phyloP scores from a whole-genome alignment of 1,140 invertebrate species.

The Polyergus mexicanus region DNA sequence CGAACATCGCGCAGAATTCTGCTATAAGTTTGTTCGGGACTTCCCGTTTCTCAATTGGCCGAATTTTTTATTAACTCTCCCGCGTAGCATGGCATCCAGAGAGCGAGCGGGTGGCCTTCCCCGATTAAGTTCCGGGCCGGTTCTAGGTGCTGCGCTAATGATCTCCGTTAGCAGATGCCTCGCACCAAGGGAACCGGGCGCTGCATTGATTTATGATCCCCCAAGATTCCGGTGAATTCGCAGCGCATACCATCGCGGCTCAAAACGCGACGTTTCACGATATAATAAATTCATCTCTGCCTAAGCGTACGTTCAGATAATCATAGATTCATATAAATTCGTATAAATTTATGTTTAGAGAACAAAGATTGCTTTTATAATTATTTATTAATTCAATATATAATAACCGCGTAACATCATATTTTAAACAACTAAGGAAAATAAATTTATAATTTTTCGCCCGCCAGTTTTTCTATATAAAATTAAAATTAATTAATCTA shows the following conservation, averaged over 20 bases:
- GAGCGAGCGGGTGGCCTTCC: constrained; percentile 61
- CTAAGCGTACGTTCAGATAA: neutral
- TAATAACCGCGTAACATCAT: neutral
- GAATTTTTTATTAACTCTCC: constrained; percentile 63
- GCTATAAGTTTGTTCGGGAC: constrained; percentile 28
- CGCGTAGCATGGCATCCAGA: constrained; percentile 13
- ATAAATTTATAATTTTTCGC: neutral
- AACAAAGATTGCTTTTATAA: neutral
- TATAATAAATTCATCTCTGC: neutral
- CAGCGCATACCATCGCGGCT: constrained; percentile 16
- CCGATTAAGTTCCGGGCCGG: constrained; percentile 65
- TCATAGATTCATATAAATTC: constrained; percentile 4
- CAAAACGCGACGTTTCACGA: neutral
- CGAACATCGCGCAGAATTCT: neutral
- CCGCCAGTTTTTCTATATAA: neutral
- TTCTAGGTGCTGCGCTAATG: constrained; percentile 72
- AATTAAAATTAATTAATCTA: neutral
- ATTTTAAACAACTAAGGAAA: neutral
- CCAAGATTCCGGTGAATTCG: constrained; percentile 69
- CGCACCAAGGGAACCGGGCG: constrained; percentile 55
- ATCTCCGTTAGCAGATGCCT: constrained; percentile 72
- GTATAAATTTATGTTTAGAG: neutral
- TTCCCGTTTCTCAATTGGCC: neutral
- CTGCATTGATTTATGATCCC: constrained; percentile 69
- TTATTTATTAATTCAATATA: neutral